Percentiles rank a stretch among this genome's conserved stretches.
phyloP scores from a whole-genome alignment of 30 jellyfish, hydroid and myxozoan species.

The Calvadosia cruxmelitensis region DNA sequence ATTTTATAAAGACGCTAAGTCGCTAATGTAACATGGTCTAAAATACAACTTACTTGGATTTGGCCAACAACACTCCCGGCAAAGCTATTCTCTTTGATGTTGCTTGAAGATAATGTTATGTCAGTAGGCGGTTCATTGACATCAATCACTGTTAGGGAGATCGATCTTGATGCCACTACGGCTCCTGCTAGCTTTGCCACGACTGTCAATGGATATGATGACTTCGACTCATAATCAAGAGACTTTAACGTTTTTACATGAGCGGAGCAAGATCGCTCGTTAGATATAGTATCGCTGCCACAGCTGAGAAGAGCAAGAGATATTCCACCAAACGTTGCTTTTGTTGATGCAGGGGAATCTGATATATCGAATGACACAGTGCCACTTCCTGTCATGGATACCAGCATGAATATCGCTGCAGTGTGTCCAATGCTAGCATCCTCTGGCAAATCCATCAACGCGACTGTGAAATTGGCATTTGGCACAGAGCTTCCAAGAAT shows the following conservation, averaged over 20 bases:
- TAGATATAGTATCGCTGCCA: neutral
- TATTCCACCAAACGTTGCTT: neutral
- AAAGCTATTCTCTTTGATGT: neutral
- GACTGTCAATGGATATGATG: constrained; percentile 12
- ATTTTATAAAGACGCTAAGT: too few species aligned
- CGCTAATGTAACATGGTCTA: too few species aligned
- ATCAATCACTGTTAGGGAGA: constrained; percentile 18
- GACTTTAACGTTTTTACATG: constrained; percentile 8
- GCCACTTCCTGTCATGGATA: neutral
- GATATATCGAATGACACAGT: neutral
- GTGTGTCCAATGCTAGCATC: neutral
- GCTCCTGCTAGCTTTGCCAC: constrained; percentile 34
- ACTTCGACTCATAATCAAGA: constrained; percentile 29
- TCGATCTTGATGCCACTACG: constrained; percentile 12
- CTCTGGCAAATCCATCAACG: neutral
- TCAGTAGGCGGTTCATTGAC: constrained; percentile 37
- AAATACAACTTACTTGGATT: constrained; percentile 15
- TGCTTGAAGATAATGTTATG: constrained; percentile 11
- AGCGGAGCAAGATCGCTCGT: constrained; percentile 11
- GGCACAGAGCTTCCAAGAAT: constrained; percentile 35
- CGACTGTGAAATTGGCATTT: constrained; percentile 9
- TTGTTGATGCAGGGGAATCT: neutral
- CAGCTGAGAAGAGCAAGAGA: neutral
- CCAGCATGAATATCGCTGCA: neutral
- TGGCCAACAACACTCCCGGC: neutral